Conservation (phyloP, 1,140 invertebrate genomes). For the Drepana arcuata region DNA sequence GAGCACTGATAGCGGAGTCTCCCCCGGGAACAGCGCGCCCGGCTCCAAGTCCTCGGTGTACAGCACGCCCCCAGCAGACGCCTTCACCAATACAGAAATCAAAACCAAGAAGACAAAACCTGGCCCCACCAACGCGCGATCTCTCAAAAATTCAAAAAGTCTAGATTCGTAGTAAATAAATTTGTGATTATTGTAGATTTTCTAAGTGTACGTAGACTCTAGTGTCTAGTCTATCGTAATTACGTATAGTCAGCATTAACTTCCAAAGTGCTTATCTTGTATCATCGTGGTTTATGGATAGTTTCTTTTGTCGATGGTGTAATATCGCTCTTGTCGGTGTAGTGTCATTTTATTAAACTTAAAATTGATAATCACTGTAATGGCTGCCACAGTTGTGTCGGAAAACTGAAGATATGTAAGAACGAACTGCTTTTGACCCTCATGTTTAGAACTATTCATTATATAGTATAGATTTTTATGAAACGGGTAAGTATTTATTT, state of each 20-base stretch:
- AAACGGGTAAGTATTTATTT: slow-evolving; percentile 37
- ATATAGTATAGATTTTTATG: too few species aligned
- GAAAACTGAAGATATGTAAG: too few species aligned
- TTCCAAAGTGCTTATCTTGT: slow-evolving; percentile 56
- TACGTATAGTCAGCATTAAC: slow-evolving; percentile 59
- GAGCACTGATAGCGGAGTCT: slow-evolving; percentile 56
- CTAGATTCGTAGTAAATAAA: slow-evolving; percentile 56
- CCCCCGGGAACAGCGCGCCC: slow-evolving; percentile 48
- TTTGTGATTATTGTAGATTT: slow-evolving; percentile 72
- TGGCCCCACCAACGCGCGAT: slow-evolving; percentile 31
- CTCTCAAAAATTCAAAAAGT: slow-evolving; percentile 65
- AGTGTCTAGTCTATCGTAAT: slow-evolving; percentile 32
- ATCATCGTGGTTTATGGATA: slow-evolving; percentile 25
- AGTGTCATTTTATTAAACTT: slow-evolving; percentile 7
- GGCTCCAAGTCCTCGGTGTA: slow-evolving; percentile 44
- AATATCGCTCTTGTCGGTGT: slow-evolving; percentile 14
- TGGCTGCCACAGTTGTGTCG: too few species aligned
- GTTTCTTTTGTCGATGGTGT: slow-evolving; percentile 15
- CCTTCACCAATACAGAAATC: slow-evolving; percentile 31
- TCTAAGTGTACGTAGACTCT: slow-evolving; percentile 65
- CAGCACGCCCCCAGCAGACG: slow-evolving; percentile 32
- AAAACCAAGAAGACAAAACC: slow-evolving; percentile 53
- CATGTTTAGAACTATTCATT: too few species aligned
- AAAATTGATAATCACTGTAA: too few species aligned
- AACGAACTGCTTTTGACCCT: too few species aligned